Base-by-base conservation (phyloP, 2,797 vertebrate genomes). In the Tenualosa thibaudeaui region DNA sequence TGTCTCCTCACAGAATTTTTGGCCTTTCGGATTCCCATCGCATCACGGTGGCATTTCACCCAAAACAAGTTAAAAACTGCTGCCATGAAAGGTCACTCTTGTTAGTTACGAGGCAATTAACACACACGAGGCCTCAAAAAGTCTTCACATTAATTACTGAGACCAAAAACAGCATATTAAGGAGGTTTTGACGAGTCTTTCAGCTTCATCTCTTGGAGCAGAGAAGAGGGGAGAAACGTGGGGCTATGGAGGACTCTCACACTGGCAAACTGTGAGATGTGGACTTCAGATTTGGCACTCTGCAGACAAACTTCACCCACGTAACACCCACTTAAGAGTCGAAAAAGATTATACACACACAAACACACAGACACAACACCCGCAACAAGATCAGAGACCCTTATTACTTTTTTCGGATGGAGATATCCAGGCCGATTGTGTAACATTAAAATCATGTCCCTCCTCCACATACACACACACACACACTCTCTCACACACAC, bases 361-460 rank as follows among this genome's bases (percentile, higher is more conserved):
- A 68, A 13, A 37, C 26, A 37, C 65, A 37, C 12, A 71, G 0
- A 40, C 65, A 71, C 65, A 71, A 31, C 65, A 71, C 12, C 31
- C 65, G 40, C 65, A 22, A 85, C 65, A 17, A 85, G 75, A 84
- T 85, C 68, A 62, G 22, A 81, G 82, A n/a, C 81, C 83, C 71
- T 82, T 17, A 75, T 84, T 78, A 86, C 87, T 84, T 87, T 84
- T 87, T 84, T 53, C 3, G 82, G 58, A 84, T 75, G 83, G 62
- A 62, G 53, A 84, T 81, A 85, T 62, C 83, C 84, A 87, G 68
- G 83, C 85, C 89, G 86, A 86, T 87, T 85, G 86, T 22, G 43
- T 81, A 86, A 86, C 71, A 71, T 62, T 5, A 81, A 51, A 68
- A 83, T 84, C 65, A 49, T 83, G 81, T 84, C 71, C 83, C 85